These are phyloP conservation scores for Salvelinus fontinalis DNA, from an alignment of 2,113 vertebrate genomes.

Conservation along the genomic window DNA sequence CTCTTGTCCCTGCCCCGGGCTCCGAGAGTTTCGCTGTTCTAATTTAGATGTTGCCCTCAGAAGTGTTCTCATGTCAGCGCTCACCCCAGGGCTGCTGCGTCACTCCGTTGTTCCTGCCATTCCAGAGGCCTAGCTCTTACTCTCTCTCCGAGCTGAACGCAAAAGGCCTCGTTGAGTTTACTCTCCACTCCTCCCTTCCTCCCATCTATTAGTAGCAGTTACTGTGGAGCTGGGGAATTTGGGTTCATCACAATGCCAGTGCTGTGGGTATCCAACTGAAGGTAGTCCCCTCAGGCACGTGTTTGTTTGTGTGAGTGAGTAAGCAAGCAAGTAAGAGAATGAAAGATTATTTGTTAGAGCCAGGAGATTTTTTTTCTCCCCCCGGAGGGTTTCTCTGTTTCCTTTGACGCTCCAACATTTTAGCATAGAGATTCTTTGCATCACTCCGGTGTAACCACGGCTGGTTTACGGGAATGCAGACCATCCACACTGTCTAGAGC, in stretches of 20 bases:
- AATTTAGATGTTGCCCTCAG: slow-evolving; percentile 31
- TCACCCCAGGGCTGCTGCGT: slow-evolving; percentile 2
- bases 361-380: neutral
- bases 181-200: neutral
- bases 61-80: neutral
- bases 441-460: neutral
- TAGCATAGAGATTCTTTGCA: neutral
- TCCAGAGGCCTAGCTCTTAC: neutral
- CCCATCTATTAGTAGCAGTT: neutral
- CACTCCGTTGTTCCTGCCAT: neutral
- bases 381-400: neutral
- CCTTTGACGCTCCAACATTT: neutral
- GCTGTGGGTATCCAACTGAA: neutral
- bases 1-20: slow-evolving; percentile 8
- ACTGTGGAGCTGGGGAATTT: neutral
- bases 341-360: too few relatives aligned
- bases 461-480: neutral
- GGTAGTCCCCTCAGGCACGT: neutral
- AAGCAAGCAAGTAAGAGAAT: neutral
- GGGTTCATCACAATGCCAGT: neutral
- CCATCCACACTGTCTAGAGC: neutral
- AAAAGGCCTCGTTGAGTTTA: slow-evolving; percentile 6
- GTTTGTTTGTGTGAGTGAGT: too few relatives aligned
- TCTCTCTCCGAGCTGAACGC: slow-evolving; percentile 18
- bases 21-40: slow-evolving; percentile 28